Percentiles rank a stretch among this genome's conserved stretches.
Evolutionary conservation across 1,140 invertebrate genomes (phyloP).

Genomic region (Bicyclus anynana): DNA sequence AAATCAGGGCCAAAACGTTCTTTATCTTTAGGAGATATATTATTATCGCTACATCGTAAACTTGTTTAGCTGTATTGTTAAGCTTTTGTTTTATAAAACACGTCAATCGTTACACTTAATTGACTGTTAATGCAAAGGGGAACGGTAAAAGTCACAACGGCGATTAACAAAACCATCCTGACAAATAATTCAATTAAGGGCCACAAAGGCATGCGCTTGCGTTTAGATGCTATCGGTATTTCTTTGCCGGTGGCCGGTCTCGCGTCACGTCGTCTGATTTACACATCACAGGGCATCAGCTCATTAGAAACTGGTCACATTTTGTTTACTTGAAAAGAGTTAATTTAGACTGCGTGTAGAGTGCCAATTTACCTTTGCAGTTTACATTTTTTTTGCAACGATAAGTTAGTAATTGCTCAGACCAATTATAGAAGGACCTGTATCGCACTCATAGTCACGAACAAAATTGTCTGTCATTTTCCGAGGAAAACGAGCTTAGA

Average conservation of each 20-base stretch:
- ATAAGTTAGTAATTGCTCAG: too few species aligned
- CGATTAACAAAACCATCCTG: constrained; percentile 13
- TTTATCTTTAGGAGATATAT: too few species aligned
- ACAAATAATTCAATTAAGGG: constrained; percentile 28
- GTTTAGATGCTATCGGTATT: constrained; percentile 14
- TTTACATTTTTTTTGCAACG: too few species aligned
- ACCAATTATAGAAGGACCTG: too few species aligned
- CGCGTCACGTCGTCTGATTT: constrained; percentile 21
- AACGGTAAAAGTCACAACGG: constrained; percentile 5
- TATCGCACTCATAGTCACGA: too few species aligned
- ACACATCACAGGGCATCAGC: constrained; percentile 14
- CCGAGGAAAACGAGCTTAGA: too few species aligned
- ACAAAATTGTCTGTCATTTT: too few species aligned
- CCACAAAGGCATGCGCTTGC: constrained; percentile 21
- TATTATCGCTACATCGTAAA: too few species aligned
- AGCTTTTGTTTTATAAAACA: too few species aligned
- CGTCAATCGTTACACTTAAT: too few species aligned
- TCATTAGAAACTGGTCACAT: constrained; percentile 5
- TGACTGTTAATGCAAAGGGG: background rate
- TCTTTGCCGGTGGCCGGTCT: constrained; percentile 28
- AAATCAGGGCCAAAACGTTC: too few species aligned
- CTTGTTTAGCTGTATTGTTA: too few species aligned
- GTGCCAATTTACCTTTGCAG: background rate
- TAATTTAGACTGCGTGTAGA: background rate
- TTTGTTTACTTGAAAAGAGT: background rate